A percentile compares a stretch with the other conserved stretches of the same genome.
These are phyloP conservation scores for Coremacera marginata DNA, from an alignment of 2,888 invertebrate genomes.

Conservation along the genomic window DNA sequence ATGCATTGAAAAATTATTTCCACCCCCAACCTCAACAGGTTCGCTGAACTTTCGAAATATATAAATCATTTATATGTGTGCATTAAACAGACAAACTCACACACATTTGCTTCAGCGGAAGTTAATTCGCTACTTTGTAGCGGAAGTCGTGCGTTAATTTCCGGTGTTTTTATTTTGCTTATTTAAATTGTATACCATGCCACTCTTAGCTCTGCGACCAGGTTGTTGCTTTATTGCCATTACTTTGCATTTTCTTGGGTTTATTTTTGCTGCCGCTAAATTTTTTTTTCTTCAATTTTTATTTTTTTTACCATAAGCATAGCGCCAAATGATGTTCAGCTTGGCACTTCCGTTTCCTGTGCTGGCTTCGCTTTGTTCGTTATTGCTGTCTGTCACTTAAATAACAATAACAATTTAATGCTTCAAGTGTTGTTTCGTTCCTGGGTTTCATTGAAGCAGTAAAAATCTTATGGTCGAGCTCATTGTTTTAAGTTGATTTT, in stretches of 20 bases:
- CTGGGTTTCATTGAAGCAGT: not conserved
- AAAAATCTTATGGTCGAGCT: not conserved
- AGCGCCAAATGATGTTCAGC: not conserved
- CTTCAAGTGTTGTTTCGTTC: not conserved
- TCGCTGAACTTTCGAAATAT: no score
- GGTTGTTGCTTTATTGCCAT: not conserved
- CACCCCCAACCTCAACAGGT: no score
- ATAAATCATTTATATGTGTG: no score
- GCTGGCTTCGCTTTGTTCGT: not conserved
- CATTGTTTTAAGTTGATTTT: no score
- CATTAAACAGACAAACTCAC: no score
- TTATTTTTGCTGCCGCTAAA: not conserved
- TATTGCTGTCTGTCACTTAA: conserved; percentile 14
- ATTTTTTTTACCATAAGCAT: not conserved
- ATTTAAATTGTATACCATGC: conserved; percentile 31
- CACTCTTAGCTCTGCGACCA: not conserved
- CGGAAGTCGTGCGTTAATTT: conserved; percentile 19
- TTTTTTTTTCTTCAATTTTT: not conserved
- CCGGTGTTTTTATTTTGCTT: conserved; percentile 22
- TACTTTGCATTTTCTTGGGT: not conserved
- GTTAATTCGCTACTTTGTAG: not conserved
- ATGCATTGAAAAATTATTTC: no score
- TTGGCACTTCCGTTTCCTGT: not conserved
- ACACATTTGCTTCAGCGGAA: not conserved
- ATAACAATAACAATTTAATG: conserved; percentile 12